Conservation (phyloP, 2,797 vertebrate genomes). For the Myotis findleyi region DNA sequence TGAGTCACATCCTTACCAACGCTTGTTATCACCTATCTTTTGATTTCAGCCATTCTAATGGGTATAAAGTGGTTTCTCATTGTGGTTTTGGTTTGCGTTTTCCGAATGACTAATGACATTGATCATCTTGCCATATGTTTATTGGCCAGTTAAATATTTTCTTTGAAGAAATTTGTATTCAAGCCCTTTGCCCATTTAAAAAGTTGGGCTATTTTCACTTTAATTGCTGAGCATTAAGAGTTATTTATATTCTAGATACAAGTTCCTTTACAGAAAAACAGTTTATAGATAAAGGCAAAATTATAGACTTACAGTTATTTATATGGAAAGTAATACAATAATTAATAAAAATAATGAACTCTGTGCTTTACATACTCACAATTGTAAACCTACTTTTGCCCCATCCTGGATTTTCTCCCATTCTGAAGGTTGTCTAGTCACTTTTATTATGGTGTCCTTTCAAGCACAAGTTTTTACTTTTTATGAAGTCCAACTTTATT, state of each 20-base stretch:
- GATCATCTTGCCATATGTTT: background rate
- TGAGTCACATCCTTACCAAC: background rate
- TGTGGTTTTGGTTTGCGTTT: background rate
- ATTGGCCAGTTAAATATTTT: background rate
- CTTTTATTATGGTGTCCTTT: background rate
- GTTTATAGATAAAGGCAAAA: background rate
- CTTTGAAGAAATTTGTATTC: background rate
- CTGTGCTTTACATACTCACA: background rate
- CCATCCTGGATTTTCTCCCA: background rate
- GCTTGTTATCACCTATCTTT: background rate
- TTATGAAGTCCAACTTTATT: background rate
- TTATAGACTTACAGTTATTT: background rate
- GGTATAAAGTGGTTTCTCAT: background rate
- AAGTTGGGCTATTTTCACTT: background rate
- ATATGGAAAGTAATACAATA: background rate
- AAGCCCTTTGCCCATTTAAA: background rate
- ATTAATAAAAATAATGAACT: background rate
- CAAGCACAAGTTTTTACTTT: background rate
- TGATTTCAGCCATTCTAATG: background rate
- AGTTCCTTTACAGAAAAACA: background rate
- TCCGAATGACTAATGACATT: background rate
- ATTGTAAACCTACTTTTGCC: background rate
- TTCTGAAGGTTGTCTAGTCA: background rate
- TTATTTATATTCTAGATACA: background rate
- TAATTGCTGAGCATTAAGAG: background rate